Base-by-base conservation (phyloP, 2,797 vertebrate species). In the Lagocephalus sceleratus region DNA sequence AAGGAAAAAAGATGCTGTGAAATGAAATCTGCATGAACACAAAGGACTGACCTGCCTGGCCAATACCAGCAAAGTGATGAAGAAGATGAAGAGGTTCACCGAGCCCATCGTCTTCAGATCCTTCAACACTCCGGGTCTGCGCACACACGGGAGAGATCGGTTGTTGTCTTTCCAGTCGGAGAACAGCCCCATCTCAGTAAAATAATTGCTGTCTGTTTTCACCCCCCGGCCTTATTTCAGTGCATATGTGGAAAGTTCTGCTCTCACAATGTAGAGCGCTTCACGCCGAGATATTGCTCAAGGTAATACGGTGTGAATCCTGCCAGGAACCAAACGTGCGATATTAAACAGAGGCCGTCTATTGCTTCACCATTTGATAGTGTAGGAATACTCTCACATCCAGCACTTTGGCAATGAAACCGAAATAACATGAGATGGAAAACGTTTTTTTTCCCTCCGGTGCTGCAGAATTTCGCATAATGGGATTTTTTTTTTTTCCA, bases 81-180 rank as follows among this genome's bases (percentile, higher is more conserved):
- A 99, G 87, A 99, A 98, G 83, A 99, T 97, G 73, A 96, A 97
- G 51, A 99, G 90, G 40, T 94, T 98, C 60, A 97, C 90, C 0
- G 96, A 96, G 60, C 97, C 96, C 97, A 99, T 98, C 59, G 95
- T 97, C 89, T 98, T 98, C 58, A 98, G 83, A 73, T 99, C 94
- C 87, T 99, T 99, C 74, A 98, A 88, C 63, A 99, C 94, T 56
- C 97, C 96, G 20, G 95, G 96, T 75, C 95, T 98, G 53, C 11
- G 47, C 17, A n/a, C 17, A 44, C 5, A 55, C 10, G 53, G 7
- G 61, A 17, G 63, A 2, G 29, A 12, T 32, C 29, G 6, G 9
- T 7, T 11, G 26, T 29, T 29, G 26, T 9, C 26, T 10, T 10
- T 29, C 26, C 32, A 35, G 32, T 14, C 32, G 14, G 32, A 14